phyloP scores from a whole-genome alignment of 1,140 invertebrate species.

The Drosophila athabasca region DNA sequence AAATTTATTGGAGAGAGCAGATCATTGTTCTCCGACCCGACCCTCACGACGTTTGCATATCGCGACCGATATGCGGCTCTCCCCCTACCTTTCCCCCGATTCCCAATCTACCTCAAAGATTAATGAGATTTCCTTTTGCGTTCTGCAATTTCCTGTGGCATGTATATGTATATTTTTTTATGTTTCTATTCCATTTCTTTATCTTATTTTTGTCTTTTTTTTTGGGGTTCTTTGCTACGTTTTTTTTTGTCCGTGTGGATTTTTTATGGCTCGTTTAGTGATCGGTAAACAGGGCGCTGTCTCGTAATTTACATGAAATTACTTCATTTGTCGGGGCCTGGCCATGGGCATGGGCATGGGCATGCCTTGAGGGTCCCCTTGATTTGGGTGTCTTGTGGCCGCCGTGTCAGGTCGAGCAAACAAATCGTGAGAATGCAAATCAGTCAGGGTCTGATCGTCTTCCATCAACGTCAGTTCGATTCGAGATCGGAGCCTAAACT shows the following conservation, averaged over 20 bases:
- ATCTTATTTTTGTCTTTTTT: slow-evolving; percentile 3
- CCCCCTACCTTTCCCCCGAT: not conserved
- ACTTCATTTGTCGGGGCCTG: slow-evolving; percentile 67
- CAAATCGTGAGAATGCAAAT: slow-evolving; percentile 54
- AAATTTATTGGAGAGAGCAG: slow-evolving; percentile 65
- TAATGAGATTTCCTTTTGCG: slow-evolving; percentile 64
- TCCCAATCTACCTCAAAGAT: slow-evolving; percentile 71
- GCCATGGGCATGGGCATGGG: too few species aligned
- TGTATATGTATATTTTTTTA: slow-evolving; percentile 10
- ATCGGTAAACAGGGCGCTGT: slow-evolving; percentile 73
- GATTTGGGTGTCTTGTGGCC: slow-evolving; percentile 11
- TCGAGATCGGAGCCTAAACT: not conserved
- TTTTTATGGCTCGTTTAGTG: slow-evolving; percentile 78
- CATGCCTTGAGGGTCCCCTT: not conserved
- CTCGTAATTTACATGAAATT: slow-evolving; percentile 82
- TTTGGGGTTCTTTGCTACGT: slow-evolving; percentile 5
- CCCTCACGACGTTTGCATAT: slow-evolving; percentile 70
- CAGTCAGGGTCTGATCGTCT: slow-evolving; percentile 35
- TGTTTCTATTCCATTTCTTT: slow-evolving; percentile 15
- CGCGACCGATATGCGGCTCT: not conserved
- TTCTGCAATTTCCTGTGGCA: slow-evolving; percentile 48
- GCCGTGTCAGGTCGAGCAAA: slow-evolving; percentile 27
- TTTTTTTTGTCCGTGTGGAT: slow-evolving; percentile 39
- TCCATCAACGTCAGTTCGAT: slow-evolving; percentile 35
- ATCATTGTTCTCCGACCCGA: slow-evolving; percentile 35